Evolutionary conservation across 2,888 invertebrate genomes (phyloP).

Genomic region (Andricus quercusramuli): DNA sequence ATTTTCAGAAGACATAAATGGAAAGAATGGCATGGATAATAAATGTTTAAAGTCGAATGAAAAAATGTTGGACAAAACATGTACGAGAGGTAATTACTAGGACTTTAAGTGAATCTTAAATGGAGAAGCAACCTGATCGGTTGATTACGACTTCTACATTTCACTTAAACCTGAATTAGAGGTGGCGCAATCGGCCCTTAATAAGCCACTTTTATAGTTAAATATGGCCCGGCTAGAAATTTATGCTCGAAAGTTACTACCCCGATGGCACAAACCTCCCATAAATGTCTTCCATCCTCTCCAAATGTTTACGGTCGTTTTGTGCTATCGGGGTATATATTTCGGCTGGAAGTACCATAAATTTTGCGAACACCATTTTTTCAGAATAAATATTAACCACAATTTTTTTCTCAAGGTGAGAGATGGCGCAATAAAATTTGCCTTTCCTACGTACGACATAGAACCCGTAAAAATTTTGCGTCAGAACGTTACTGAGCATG

Average conservation of each 20-base stretch:
- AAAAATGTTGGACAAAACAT: constrained; percentile 9
- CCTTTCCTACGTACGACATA: not conserved
- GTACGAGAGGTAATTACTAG: constrained; percentile 7
- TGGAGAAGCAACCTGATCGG: not conserved
- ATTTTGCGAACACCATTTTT: constrained; percentile 37
- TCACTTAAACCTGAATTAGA: constrained; percentile 36
- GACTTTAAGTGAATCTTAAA: constrained; percentile 17
- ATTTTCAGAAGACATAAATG: not conserved
- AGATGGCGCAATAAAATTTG: constrained; percentile 35
- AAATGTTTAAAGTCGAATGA: not conserved
- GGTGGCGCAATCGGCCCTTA: constrained; percentile 39
- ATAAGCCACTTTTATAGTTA: constrained; percentile 38
- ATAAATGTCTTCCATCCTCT: constrained; percentile 40
- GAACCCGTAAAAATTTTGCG: constrained; percentile 24
- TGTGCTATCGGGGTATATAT: constrained; percentile 39
- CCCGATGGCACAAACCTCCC: constrained; percentile 40
- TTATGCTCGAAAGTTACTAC: constrained; percentile 39
- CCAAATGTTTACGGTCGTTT: constrained; percentile 41
- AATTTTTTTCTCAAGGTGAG: constrained; percentile 28
- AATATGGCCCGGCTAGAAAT: constrained; percentile 33
- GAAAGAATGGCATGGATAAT: not conserved
- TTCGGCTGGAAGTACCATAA: constrained; percentile 40
- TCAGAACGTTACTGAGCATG: constrained; percentile 8
- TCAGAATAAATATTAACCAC: constrained; percentile 41
- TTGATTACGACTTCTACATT: constrained; percentile 38